Base-by-base conservation (phyloP, 2,888 invertebrate genomes). In the Epinotia nisella region DNA sequence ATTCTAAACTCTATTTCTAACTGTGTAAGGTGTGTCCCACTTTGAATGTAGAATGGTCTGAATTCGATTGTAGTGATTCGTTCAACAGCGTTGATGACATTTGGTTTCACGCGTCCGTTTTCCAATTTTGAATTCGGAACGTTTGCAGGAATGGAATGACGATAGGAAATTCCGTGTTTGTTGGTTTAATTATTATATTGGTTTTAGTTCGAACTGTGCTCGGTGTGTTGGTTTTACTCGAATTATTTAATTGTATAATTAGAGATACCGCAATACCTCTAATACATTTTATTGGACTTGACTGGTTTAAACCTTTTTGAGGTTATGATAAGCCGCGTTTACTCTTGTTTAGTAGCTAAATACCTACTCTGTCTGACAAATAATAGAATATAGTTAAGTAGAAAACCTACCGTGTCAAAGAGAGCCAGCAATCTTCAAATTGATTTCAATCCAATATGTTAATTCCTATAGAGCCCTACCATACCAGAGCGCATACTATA, bases 21-120 rank as follows among this genome's bases (percentile, higher is more conserved):
- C 2, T 0, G 0, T 15, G 55, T 1, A 13, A 0, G 0, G 53
- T 81, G 80, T 71, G 74, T 81, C 79, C 55, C 61, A 74, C 64
- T 75, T 59, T 81, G 15, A 49, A 68, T 73, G 49, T 55, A 64
- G 69, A 66, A 69, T 75, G 75, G 75, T 81, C 79, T 77, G 78
- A 78, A 80, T 83, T 81, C 76, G 74, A 82, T 83, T 86, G 83
- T 86, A 86, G 87, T 88, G 86, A 87, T 87, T 87, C 85, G 81
- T 84, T 81, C 75, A 78, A 83, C 81, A 79, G 78, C 78, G 83
- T 81, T 82, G 82, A 81, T 83, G 82, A 83, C 83, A 81, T 82
- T 80, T 78, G 79, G 78, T 76, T 81, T 81, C 80, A 81, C 80
- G 79, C 80, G 75, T 71, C 76, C 77, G 56, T 65, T 70, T 81